These are phyloP conservation scores for Hesperophylax magnus DNA, from an alignment of 1,140 invertebrate species.

Conservation along the genomic window DNA sequence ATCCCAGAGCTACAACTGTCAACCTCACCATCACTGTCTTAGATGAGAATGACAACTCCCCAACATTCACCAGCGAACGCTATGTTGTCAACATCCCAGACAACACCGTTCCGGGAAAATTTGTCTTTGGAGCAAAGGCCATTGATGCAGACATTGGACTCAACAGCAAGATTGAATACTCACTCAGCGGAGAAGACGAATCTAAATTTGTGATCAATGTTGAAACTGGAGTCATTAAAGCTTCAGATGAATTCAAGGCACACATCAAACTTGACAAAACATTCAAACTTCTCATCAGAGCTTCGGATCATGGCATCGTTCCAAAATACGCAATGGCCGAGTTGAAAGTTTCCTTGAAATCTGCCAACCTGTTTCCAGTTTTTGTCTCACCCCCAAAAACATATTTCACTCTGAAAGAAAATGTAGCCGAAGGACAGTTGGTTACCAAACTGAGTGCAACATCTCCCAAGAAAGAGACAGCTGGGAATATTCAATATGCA, in stretches of 20 bases:
- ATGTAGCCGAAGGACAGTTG: slow-evolving; percentile 79
- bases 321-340: slow-evolving; percentile 78
- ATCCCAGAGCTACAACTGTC: slow-evolving; percentile 82
- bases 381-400: slow-evolving; percentile 78
- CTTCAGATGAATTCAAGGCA: slow-evolving; percentile 71
- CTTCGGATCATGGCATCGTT: slow-evolving; percentile 78
- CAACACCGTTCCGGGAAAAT: slow-evolving; percentile 80
- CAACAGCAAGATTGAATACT: slow-evolving; percentile 86
- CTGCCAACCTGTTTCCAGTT: slow-evolving; percentile 81
- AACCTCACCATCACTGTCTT: slow-evolving; percentile 84
- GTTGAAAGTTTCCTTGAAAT: slow-evolving; percentile 79
- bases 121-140: slow-evolving; percentile 91
- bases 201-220: slow-evolving; percentile 83
- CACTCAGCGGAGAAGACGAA: slow-evolving; percentile 82
- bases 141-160: slow-evolving; percentile 83
- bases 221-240: slow-evolving; percentile 87
- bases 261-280: slow-evolving; percentile 67
- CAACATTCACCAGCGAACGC: slow-evolving; percentile 79
- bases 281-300: slow-evolving; percentile 82
- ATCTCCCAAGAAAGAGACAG: slow-evolving; percentile 80
- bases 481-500: slow-evolving; percentile 80
- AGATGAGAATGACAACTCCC: slow-evolving; percentile 92
- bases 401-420: slow-evolving; percentile 84
- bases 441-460: slow-evolving; percentile 81
- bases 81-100: slow-evolving; percentile 87